Evolutionary conservation across 2,113 vertebrate species (phyloP).

Genomic region (Rhizomys pruinosus): DNA sequence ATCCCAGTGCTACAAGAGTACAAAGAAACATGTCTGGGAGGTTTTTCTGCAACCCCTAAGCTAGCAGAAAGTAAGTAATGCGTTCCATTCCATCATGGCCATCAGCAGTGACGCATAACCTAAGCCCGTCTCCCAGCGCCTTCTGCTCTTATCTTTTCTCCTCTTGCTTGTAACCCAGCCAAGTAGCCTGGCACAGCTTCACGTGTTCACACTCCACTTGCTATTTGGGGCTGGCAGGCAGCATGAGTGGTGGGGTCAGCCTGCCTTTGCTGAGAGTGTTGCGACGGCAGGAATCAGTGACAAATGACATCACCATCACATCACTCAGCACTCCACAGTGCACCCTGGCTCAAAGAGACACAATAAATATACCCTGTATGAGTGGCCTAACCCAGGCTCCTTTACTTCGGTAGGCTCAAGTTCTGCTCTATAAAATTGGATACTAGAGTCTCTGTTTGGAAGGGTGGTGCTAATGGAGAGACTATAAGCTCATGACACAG

Average conservation of each 20-base stretch:
- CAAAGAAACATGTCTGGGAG: neutral
- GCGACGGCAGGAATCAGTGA: neutral
- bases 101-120: neutral
- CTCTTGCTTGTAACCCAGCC: neutral
- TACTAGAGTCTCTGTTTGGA: neutral
- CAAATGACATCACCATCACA: neutral
- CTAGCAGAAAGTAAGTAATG: neutral
- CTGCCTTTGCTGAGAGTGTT: neutral
- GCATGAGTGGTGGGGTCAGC: neutral
- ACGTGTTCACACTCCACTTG: neutral
- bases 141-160: neutral
- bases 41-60: neutral
- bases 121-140: neutral
- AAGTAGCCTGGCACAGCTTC: neutral
- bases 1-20: neutral
- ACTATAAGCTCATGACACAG: neutral
- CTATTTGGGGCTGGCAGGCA: neutral
- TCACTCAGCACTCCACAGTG: neutral
- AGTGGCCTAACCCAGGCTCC: neutral
- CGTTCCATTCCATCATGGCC: neutral
- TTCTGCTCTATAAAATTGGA: neutral
- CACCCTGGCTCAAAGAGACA: neutral
- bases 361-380: neutral
- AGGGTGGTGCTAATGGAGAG: neutral
- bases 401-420: neutral